Percentiles rank a stretch among this genome's conserved stretches.
phyloP scores from a whole-genome alignment of 2,888 invertebrate genomes.

The Apamea sordens region DNA sequence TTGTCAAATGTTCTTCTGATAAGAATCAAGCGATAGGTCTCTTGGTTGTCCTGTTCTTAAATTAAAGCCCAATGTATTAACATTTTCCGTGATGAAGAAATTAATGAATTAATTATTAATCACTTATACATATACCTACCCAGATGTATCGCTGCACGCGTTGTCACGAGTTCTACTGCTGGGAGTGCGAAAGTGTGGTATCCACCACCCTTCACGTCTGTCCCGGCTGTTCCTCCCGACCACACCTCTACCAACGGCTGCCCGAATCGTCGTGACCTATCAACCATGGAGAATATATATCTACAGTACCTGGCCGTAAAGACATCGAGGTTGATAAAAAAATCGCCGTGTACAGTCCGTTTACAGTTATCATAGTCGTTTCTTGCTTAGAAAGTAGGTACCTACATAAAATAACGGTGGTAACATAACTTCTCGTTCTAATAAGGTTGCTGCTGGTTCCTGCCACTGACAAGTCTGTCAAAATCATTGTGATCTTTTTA shows the following conservation, averaged over 20 bases:
- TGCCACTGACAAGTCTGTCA: not conserved
- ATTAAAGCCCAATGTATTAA: not conserved
- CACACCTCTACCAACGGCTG: conserved; percentile 85
- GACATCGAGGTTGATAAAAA: not conserved
- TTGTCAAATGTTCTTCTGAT: not conserved
- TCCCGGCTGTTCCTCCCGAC: conserved; percentile 97
- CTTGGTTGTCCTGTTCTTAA: not conserved
- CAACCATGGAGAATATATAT: not conserved
- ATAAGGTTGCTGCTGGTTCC: not conserved
- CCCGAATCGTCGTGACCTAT: conserved; percentile 74
- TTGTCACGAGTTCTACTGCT: conserved; percentile 95
- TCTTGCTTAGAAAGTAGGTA: not conserved
- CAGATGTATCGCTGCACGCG: conserved; percentile 95
- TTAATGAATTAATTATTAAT: not conserved
- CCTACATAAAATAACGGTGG: not conserved
- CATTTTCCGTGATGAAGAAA: not conserved
- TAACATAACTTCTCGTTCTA: not conserved
- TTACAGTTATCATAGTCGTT: not conserved
- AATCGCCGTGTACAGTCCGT: not conserved
- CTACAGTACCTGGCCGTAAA: not conserved
- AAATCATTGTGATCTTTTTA: not conserved
- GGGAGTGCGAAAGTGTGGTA: conserved; percentile 98
- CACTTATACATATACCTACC: not conserved
- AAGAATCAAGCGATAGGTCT: too few relatives aligned
- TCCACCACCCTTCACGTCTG: conserved; percentile 98